These are phyloP conservation scores for Pseudotriccus pelzelni DNA, from an alignment of 2,797 vertebrate genomes.

Conservation along the genomic window DNA sequence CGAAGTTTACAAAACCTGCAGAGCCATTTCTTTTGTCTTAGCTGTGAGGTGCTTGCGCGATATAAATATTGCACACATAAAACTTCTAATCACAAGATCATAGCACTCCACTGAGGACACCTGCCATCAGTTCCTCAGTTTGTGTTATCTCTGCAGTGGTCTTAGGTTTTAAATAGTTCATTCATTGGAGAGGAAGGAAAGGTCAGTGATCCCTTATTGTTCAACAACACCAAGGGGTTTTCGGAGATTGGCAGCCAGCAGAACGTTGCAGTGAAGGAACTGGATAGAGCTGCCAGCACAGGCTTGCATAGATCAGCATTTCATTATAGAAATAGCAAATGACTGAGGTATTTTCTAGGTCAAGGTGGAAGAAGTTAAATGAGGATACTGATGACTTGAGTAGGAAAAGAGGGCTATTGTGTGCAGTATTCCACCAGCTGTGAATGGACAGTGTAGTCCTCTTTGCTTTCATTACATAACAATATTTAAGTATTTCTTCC, in stretches of 20 bases:
- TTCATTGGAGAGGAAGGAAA: slow-evolving; percentile 35
- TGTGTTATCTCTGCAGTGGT: neutral
- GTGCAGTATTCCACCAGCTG: neutral
- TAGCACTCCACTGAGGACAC: neutral
- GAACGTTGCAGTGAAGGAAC: neutral
- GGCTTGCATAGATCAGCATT: slow-evolving; percentile 61
- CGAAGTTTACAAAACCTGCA: neutral
- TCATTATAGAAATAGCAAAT: slow-evolving; percentile 51
- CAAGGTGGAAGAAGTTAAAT: slow-evolving; percentile 49
- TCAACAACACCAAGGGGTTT: slow-evolving; percentile 3
- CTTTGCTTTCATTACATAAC: neutral
- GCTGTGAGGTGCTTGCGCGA: neutral
- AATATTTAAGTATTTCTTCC: neutral
- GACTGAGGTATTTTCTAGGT: slow-evolving; percentile 47
- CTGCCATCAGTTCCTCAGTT: neutral
- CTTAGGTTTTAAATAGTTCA: neutral
- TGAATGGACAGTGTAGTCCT: neutral
- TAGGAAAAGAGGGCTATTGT: neutral
- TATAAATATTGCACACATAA: neutral
- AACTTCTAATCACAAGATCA: neutral
- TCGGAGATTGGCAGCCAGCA: slow-evolving; percentile 38
- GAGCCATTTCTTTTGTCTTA: neutral
- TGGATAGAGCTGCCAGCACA: neutral
- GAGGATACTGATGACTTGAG: neutral
- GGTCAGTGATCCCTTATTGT: slow-evolving; percentile 34